Percentiles rank a stretch among this genome's conserved stretches.
Conservation (phyloP, 2,797 vertebrate species). For the Parauchenoglanis punctatus region DNA sequence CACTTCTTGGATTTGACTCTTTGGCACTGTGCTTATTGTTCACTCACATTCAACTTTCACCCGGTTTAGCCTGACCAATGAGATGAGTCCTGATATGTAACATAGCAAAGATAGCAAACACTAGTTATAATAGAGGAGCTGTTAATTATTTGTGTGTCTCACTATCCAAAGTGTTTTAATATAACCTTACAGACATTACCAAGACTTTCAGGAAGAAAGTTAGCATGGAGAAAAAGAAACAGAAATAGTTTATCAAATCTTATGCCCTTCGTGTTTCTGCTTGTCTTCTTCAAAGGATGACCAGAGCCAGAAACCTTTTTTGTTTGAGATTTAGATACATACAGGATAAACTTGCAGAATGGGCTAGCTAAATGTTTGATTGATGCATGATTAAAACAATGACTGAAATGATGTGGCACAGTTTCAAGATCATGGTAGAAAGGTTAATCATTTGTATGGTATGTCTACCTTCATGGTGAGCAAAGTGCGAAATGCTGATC, state of each 20-base stretch:
- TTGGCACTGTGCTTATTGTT: not conserved
- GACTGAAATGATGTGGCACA: not conserved
- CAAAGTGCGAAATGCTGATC: not conserved
- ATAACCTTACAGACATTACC: not conserved
- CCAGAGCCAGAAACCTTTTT: not conserved
- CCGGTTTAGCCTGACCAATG: not conserved
- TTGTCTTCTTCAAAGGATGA: not conserved
- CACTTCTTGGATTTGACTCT: not conserved
- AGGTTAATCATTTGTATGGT: not conserved
- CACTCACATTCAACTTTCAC: not conserved
- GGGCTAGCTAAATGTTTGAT: not conserved
- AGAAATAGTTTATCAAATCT: not conserved
- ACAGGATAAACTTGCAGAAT: not conserved
- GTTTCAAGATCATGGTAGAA: not conserved
- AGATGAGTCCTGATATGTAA: not conserved
- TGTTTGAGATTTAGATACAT: not conserved
- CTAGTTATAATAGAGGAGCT: not conserved
- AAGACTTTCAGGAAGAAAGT: not conserved
- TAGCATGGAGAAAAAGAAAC: not conserved
- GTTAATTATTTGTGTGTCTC: not conserved
- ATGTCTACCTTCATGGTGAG: not conserved
- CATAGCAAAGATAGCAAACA: not conserved
- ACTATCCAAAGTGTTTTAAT: not conserved
- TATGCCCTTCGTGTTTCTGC: not conserved
- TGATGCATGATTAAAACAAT: not conserved